Evolutionary conservation across 1,140 invertebrate genomes (phyloP).

Genomic region (Drosophila kikkawai): DNA sequence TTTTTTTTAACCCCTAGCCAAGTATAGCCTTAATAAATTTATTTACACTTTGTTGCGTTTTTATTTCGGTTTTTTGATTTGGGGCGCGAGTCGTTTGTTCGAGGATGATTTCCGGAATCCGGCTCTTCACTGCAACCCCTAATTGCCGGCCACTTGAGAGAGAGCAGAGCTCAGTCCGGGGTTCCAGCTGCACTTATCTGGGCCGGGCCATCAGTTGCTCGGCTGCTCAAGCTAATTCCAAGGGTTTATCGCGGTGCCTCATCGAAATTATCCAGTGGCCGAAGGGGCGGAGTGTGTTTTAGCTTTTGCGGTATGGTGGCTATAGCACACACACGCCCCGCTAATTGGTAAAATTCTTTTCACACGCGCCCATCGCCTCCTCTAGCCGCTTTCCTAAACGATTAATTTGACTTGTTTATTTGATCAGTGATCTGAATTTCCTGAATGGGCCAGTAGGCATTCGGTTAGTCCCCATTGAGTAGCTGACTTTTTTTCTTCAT

Average conservation of each 20-base stretch:
- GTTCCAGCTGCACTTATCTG: conserved; percentile 73
- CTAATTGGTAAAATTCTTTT: conserved; percentile 68
- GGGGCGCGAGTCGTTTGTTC: conserved; percentile 71
- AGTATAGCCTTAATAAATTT: conserved; percentile 72
- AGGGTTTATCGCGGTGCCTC: conserved; percentile 54
- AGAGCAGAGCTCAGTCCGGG: neutral
- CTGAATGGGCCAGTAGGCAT: conserved; percentile 35
- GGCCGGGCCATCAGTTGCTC: conserved; percentile 65
- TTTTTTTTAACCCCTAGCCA: conserved; percentile 33
- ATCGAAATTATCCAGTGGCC: conserved; percentile 71
- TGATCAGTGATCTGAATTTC: conserved; percentile 42
- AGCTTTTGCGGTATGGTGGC: conserved; percentile 58
- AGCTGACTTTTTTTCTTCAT: conserved; percentile 32
- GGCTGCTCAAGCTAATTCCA: conserved; percentile 53
- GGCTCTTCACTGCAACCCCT: conserved; percentile 63
- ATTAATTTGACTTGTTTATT: conserved; percentile 68
- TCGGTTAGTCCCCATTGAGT: conserved; percentile 52
- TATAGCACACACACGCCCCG: conserved; percentile 19
- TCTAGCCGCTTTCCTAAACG: conserved; percentile 31
- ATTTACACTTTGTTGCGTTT: conserved; percentile 81
- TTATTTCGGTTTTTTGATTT: conserved; percentile 58
- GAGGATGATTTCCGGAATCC: conserved; percentile 60
- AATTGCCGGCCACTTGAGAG: conserved; percentile 76
- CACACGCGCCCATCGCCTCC: conserved; percentile 42
- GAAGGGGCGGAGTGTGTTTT: conserved; percentile 62